Evolutionary conservation across 2,113 vertebrate genomes (phyloP).

Genomic region (Hepsetus odoe): DNA sequence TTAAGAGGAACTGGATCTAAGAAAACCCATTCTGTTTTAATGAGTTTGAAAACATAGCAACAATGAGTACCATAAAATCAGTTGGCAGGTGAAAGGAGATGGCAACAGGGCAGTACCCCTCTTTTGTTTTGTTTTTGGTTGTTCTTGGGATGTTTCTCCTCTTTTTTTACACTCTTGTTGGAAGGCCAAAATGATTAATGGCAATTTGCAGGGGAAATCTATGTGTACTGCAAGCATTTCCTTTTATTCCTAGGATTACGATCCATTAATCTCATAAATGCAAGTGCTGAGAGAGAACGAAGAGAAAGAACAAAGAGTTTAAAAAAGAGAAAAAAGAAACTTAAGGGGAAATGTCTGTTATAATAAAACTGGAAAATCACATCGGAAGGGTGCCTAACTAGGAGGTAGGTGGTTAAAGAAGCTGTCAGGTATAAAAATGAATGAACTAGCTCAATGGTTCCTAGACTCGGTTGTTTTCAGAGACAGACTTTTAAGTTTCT

Average conservation of each 20-base stretch:
- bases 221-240: conserved; percentile 52
- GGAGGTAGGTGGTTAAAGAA: neutral
- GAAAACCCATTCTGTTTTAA: conserved; percentile 43
- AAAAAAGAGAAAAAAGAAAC: neutral
- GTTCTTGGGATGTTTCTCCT: conserved; percentile 58
- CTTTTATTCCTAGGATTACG: conserved; percentile 47
- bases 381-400: neutral
- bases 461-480: neutral
- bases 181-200: conserved; percentile 61
- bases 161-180: conserved; percentile 50
- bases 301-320: conserved; percentile 6
- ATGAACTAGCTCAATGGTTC: neutral
- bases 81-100: conserved; percentile 56
- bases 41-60: conserved; percentile 51
- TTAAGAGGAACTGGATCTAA: conserved; percentile 41
- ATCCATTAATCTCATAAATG: conserved; percentile 52
- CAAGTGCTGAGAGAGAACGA: conserved; percentile 48
- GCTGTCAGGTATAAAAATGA: neutral
- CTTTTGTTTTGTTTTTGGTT: conserved; percentile 66
- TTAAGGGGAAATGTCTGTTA: neutral
- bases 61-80: conserved; percentile 57
- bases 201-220: conserved; percentile 63
- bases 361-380: neutral
- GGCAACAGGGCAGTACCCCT: conserved; percentile 55
- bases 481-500: neutral